phyloP scores from a whole-genome alignment of 2,113 vertebrate genomes.

The Psophia crepitans region DNA sequence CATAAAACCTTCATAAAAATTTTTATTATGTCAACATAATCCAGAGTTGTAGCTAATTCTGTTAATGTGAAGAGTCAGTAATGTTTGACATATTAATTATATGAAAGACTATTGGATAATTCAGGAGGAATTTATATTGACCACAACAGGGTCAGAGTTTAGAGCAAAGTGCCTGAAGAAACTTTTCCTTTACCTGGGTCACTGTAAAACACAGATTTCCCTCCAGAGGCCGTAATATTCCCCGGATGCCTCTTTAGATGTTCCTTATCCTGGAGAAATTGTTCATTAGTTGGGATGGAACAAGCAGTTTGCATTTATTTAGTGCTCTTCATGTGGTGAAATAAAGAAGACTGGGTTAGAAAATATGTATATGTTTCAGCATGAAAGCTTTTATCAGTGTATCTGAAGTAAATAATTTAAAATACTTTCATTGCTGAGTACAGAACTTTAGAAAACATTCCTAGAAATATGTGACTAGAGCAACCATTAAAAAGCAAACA shows the following conservation, averaged over 20 bases:
- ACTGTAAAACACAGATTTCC: neutral
- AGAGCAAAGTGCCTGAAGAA: neutral
- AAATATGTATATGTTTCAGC: neutral
- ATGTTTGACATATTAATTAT: neutral
- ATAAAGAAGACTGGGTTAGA: neutral
- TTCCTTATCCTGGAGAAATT: neutral
- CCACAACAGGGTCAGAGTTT: neutral
- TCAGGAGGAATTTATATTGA: neutral
- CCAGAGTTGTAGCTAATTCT: neutral
- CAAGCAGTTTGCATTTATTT: neutral
- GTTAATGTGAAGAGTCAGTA: neutral
- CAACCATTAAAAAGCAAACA: neutral
- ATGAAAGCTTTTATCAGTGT: neutral
- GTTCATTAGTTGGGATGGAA: neutral
- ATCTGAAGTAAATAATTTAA: constrained; percentile 8
- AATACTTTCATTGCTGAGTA: neutral
- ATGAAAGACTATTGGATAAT: neutral
- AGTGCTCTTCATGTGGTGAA: neutral
- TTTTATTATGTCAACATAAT: neutral
- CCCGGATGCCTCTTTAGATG: neutral
- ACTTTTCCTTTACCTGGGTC: neutral
- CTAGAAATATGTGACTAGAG: neutral
- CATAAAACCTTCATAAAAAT: neutral
- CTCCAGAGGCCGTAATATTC: neutral
- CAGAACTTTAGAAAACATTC: neutral